Conservation (phyloP, 2,888 invertebrate species). For the Allolobophora icterica region DNA sequence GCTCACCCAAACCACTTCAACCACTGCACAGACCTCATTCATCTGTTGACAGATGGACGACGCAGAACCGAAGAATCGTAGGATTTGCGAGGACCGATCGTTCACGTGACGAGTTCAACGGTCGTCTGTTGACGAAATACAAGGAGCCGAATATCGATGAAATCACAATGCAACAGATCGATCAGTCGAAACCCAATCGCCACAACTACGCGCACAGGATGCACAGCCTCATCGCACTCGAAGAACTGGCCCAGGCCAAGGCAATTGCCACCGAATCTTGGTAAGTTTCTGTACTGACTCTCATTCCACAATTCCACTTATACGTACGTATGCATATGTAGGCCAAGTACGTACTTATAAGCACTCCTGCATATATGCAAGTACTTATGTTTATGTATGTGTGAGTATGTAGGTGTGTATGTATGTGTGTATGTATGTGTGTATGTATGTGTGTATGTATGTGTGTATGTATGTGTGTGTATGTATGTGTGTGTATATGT, state of each 20-base stretch:
- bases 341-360: too few relatives aligned
- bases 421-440: too few relatives aligned
- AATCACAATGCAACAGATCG: constrained; percentile 1
- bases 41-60: neutral
- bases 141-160: neutral
- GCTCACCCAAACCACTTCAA: too few relatives aligned
- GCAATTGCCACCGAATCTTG: constrained; percentile 54
- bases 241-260: constrained; percentile 58
- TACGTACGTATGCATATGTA: too few relatives aligned
- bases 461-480: too few relatives aligned
- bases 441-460: too few relatives aligned
- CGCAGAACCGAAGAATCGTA: neutral
- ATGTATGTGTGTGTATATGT: too few relatives aligned
- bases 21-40: too few relatives aligned
- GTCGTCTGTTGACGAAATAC: neutral
- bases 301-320: too few relatives aligned
- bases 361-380: too few relatives aligned
- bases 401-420: too few relatives aligned
- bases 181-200: constrained; percentile 51
- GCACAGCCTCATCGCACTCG: constrained; percentile 59
- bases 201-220: constrained; percentile 63
- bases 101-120: neutral
- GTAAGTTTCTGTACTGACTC: constrained; percentile 37
- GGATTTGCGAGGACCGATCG: neutral
- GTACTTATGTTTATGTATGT: too few relatives aligned